Conservation (phyloP, 92 coral and sea anemone species). For the Parazoanthus swiftii region DNA sequence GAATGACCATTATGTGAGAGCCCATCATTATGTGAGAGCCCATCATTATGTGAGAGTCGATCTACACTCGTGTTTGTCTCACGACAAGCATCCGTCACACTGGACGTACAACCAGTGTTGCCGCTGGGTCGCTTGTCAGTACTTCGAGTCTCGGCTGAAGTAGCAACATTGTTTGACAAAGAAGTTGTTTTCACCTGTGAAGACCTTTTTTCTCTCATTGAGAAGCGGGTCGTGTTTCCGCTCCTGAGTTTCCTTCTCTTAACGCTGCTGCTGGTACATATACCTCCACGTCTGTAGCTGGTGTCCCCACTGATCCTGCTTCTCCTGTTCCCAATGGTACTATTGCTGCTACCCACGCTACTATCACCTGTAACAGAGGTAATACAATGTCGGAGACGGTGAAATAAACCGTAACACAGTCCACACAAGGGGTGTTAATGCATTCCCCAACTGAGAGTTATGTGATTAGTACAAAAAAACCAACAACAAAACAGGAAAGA, state of each 20-base stretch:
- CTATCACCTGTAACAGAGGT: background rate
- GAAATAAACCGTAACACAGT: background rate
- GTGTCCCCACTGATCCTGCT: background rate
- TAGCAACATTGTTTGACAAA: background rate
- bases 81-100: too few relatives aligned
- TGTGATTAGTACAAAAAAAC: too few relatives aligned
- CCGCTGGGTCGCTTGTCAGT: background rate
- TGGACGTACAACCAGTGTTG: background rate
- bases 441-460: background rate
- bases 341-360: background rate
- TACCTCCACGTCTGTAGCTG: background rate
- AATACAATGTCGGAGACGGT: background rate
- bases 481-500: background rate
- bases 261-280: background rate
- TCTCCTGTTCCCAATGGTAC: background rate
- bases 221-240: background rate
- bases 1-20: slow-evolving; percentile 5
- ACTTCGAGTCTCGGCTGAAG: background rate
- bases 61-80: background rate
- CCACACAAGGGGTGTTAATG: background rate
- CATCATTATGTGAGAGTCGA: background rate
- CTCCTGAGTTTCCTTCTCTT: background rate
- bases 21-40: background rate
- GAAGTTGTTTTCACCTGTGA: background rate
- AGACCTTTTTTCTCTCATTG: background rate